phyloP scores from a whole-genome alignment of 2,888 invertebrate genomes.

The Melinopterus prodromus region DNA sequence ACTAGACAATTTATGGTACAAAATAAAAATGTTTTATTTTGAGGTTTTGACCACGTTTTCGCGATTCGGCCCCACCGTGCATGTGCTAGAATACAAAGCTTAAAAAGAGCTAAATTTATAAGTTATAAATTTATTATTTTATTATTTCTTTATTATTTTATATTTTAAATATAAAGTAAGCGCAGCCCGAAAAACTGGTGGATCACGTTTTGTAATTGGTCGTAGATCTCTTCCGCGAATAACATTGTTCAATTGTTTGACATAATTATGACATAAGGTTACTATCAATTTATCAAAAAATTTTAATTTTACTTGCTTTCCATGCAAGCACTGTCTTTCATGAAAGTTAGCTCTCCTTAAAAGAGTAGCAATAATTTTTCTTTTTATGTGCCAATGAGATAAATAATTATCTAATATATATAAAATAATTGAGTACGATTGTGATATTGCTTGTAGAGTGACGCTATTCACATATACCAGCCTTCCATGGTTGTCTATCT shows the following conservation, averaged over 20 bases:
- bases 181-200: not conserved
- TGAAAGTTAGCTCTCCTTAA: not conserved
- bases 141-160: too few relatives aligned
- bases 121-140: slow-evolving; percentile 7
- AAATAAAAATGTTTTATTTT: too few relatives aligned
- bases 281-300: slow-evolving; percentile 5
- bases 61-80: too few relatives aligned
- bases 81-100: too few relatives aligned
- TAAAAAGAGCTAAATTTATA: too few relatives aligned
- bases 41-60: too few relatives aligned
- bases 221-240: slow-evolving; percentile 12
- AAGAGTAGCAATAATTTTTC: not conserved
- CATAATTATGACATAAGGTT: slow-evolving; percentile 7
- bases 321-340: not conserved
- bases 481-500: not conserved
- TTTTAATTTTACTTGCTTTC: slow-evolving; percentile 6
- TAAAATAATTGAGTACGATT: not conserved
- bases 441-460: not conserved
- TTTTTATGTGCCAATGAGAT: not conserved
- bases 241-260: slow-evolving; percentile 19
- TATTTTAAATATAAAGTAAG: not conserved
- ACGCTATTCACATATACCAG: not conserved
- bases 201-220: slow-evolving; percentile 5
- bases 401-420: slow-evolving; percentile 4
- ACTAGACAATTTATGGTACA: too few relatives aligned